Conservation (phyloP, 2,113 vertebrate genomes). For the Tympanuchus pallidicinctus region DNA sequence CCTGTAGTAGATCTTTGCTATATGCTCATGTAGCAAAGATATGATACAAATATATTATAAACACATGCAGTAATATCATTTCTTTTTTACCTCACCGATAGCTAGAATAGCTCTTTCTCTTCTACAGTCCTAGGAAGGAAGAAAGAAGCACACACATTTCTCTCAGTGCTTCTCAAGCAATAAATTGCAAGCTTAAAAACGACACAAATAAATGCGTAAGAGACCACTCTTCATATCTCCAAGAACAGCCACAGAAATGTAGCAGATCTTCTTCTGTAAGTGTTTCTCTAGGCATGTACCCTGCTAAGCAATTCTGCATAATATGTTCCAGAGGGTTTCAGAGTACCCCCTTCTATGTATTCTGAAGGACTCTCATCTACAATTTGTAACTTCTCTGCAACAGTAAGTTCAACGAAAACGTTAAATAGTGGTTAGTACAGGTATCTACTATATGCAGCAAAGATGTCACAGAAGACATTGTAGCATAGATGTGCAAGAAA, state of each 20-base stretch:
- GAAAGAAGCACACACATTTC: accelerated
- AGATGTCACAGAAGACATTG: not conserved
- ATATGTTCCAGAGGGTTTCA: not conserved
- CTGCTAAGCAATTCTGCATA: not conserved
- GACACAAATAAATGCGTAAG: accelerated
- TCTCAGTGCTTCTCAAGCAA: not conserved
- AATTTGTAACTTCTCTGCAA: not conserved
- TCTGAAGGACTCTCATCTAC: not conserved
- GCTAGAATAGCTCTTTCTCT: not conserved
- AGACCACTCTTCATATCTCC: not conserved
- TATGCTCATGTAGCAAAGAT: not conserved
- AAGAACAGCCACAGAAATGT: not conserved
- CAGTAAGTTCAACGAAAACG: not conserved
- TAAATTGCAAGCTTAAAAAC: not conserved
- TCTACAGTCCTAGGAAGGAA: not conserved
- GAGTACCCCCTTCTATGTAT: not conserved
- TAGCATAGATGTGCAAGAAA: not conserved
- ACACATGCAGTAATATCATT: not conserved
- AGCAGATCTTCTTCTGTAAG: not conserved
- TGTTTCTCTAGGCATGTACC: not conserved
- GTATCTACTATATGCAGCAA: not conserved
- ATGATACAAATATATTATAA: accelerated
- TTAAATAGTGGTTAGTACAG: not conserved
- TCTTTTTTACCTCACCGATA: not conserved
- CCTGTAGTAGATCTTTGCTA: not conserved